Base-by-base conservation (phyloP, 2,113 vertebrate species). In the Garra rufa region DNA sequence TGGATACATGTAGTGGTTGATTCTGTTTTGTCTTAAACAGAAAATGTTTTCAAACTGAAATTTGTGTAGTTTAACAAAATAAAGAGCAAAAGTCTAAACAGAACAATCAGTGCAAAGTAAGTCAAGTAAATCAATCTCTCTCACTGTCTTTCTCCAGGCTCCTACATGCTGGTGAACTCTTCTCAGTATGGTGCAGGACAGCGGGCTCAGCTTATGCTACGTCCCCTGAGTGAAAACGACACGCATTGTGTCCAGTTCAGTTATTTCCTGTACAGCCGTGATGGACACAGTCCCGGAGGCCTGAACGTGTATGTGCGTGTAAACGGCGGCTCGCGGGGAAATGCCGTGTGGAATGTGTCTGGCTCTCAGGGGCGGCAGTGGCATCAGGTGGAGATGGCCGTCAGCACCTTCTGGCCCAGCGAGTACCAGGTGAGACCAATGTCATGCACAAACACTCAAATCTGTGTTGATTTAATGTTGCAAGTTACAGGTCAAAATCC, bases 181-280 rank as follows among this genome's bases (percentile, higher is more conserved):
- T 98, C 97, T 17, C 96, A 97, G 93, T 97, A 97, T 61, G 83
- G 86, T 0, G 86, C 94, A 0, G 98, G 97, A 30, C 96, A 98
- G 92, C 93, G 93, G 26, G 96, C 97, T 75, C 97, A 96, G 78
- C 91, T 99, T 75, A 94, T 97, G 3, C 95, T 99, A 84, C 96
- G 96, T 80, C 94, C 96, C 0, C 94, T 99, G 89, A 99, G 96
- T 0, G 97, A 99, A 92, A 99, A 99, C 15, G 98, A 99, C 92
- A 99, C 98, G 8, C 98, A 99, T 90, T 99, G 98, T 89, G 95
- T 99, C 30, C 97, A 99, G 94, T 99, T 99, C 95, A 99, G 97
- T 93, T 99, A 98, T 91, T 97, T 98, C 92, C 95, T 98, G 85
- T 98, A 96, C 90, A 97, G 96, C 91, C 94, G 95, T 4, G 97